Evolutionary conservation across 2,797 vertebrate species (phyloP).

Genomic region (Acanthiza pusilla): DNA sequence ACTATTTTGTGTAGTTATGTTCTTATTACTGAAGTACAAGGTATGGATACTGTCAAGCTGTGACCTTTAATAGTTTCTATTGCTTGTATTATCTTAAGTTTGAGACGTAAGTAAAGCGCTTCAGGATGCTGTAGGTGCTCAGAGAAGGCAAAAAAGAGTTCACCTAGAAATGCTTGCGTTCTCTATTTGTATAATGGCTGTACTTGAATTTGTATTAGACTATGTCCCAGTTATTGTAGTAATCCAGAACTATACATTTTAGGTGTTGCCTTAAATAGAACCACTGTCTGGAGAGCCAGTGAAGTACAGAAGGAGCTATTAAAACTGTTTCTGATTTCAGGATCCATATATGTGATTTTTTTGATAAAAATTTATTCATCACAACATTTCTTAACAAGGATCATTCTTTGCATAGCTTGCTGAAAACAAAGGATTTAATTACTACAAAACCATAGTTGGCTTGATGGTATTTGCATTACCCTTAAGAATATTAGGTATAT

Average conservation of each 20-base stretch:
- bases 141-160: background rate
- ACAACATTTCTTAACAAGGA: background rate
- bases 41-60: background rate
- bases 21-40: background rate
- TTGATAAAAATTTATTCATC: background rate
- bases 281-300: background rate
- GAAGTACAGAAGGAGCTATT: background rate
- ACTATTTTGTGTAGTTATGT: background rate
- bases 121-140: background rate
- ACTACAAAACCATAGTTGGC: background rate
- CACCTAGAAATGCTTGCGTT: background rate
- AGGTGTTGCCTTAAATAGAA: constrained; percentile 38
- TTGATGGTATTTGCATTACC: background rate
- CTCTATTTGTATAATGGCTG: background rate
- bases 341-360: background rate
- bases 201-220: background rate
- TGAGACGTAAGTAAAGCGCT: background rate
- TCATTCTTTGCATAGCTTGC: background rate
- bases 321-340: background rate
- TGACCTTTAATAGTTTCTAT: background rate
- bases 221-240: constrained; percentile 12
- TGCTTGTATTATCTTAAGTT: background rate
- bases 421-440: background rate
- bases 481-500: background rate
- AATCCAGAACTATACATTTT: constrained; percentile 33